phyloP scores from a whole-genome alignment of 2,113 vertebrate species.

The human (Homo sapiens) region GRCh38 chr3:44029001-44029500 shows the following conservation, averaged over 20 bases:
- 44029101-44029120: not conserved
- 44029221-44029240: rapidly evolving
- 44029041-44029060: not conserved
- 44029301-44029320: too few relatives aligned
- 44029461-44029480: not conserved
- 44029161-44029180: not conserved
- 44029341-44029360: not conserved
- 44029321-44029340: not conserved
- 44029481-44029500: conserved; percentile 15
- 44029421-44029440: rapidly evolving
- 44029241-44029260: not conserved
- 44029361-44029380: not conserved
- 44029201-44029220: not conserved
- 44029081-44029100: too few relatives aligned
- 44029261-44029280: not conserved
- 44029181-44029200: not conserved
- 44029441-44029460: not conserved
- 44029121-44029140: not conserved
- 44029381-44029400: too few relatives aligned
- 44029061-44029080: not conserved
- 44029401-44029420: too few relatives aligned
- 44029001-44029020: not conserved
- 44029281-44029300: not conserved
- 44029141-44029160: not conserved
- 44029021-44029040: not conserved